Evolutionary conservation across 2,797 vertebrate genomes (phyloP).

Genomic region (Trematomus bernacchii): DNA sequence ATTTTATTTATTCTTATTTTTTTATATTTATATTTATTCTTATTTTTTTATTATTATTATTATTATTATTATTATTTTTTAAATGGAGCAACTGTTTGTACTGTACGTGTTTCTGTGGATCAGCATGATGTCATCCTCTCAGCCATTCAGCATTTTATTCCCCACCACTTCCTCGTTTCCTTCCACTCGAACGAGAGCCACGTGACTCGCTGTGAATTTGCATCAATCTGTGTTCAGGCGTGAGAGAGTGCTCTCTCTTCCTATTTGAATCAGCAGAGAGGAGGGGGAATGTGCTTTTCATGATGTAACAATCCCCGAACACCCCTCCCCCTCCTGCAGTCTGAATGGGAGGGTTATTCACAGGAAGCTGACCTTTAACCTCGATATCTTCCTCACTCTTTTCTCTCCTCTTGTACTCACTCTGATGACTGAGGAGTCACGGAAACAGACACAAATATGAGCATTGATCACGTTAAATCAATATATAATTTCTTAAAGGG

Average conservation of each 20-base stretch:
- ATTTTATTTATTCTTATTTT: too few relatives aligned
- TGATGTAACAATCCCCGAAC: conserved; percentile 68
- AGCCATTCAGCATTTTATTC: conserved; percentile 41
- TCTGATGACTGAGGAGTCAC: conserved; percentile 8
- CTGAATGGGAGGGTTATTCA: conserved; percentile 59
- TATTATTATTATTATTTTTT: too few relatives aligned
- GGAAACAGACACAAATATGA: too few relatives aligned
- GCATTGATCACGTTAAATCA: too few relatives aligned
- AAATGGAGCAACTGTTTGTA: neutral
- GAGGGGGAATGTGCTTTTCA: conserved; percentile 34
- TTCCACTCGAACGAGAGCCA: conserved; percentile 25
- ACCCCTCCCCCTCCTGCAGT: conserved; percentile 36
- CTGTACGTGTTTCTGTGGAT: conserved; percentile 19
- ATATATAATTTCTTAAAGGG: too few relatives aligned
- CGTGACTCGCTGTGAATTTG: conserved; percentile 72
- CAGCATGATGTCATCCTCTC: conserved; percentile 13
- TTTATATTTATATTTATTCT: too few relatives aligned
- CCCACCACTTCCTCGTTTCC: conserved; percentile 41
- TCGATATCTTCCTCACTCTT: conserved; percentile 31
- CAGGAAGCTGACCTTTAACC: conserved; percentile 64
- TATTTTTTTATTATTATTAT: too few relatives aligned
- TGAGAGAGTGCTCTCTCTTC: conserved; percentile 34
- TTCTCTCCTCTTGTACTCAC: neutral
- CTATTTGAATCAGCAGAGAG: conserved; percentile 63
- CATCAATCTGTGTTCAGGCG: conserved; percentile 67